Conservation (phyloP, 2,113 vertebrate genomes). For the Gallinago jamesoni region DNA sequence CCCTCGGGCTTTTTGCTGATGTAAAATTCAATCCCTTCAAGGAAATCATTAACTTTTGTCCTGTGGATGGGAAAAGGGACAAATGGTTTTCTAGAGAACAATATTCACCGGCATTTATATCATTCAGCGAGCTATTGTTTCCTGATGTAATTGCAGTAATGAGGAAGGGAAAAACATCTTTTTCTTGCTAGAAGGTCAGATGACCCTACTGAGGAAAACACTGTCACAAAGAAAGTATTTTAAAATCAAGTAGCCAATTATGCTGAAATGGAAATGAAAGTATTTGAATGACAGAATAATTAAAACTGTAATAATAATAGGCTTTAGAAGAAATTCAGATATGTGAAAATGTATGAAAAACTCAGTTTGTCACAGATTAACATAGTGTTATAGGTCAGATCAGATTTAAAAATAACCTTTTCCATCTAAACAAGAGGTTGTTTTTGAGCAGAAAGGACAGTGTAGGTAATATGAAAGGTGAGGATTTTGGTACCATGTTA, state of each 20-base stretch:
- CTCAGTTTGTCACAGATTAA: not conserved
- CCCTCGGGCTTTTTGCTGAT: not conserved
- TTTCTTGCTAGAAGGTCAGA: conserved; percentile 17
- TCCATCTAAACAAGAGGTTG: not conserved
- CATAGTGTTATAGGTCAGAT: not conserved
- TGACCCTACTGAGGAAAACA: not conserved
- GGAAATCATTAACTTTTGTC: not conserved
- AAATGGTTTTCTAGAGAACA: not conserved
- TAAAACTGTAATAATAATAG: conserved; percentile 2
- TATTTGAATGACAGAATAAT: conserved; percentile 50
- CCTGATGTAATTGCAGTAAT: not conserved
- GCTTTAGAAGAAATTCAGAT: conserved; percentile 28
- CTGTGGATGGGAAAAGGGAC: not conserved
- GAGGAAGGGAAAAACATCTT: conserved; percentile 20
- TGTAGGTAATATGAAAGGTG: not conserved
- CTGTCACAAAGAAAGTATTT: conserved; percentile 2
- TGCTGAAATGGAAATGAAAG: conserved; percentile 21
- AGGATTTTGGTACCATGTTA: not conserved
- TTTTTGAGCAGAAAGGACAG: not conserved
- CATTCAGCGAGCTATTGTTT: not conserved
- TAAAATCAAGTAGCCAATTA: not conserved
- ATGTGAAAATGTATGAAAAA: not conserved
- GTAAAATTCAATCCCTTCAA: not conserved
- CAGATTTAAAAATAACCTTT: conserved; percentile 27
- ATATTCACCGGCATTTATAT: not conserved